Percentiles rank a stretch among this genome's conserved stretches.
Evolutionary conservation across 2,113 vertebrate species (phyloP).

Genomic region (Oncorhynchus gorbuscha): DNA sequence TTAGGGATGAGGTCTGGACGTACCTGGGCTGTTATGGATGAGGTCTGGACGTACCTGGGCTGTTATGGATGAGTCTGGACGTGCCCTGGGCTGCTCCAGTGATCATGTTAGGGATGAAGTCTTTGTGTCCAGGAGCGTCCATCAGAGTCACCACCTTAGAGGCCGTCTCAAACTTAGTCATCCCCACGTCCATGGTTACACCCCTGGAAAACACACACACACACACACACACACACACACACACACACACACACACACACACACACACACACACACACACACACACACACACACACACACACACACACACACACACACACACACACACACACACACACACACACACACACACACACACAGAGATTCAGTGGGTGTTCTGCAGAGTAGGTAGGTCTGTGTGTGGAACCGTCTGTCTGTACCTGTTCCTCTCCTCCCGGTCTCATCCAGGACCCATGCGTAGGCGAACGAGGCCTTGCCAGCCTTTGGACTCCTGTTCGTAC

Average conservation of each 20-base stretch:
- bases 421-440: conserved; percentile 98
- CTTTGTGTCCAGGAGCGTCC: conserved; percentile 98
- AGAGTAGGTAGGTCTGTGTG: neutral
- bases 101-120: conserved; percentile 99
- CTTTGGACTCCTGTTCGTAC: conserved; percentile 96
- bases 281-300: neutral
- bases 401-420: conserved; percentile 54
- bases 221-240: neutral
- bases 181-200: conserved; percentile 98
- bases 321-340: no score
- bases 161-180: conserved; percentile 96
- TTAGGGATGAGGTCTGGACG: conserved; percentile 21
- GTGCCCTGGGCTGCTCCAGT: conserved; percentile 95
- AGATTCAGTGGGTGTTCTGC: neutral
- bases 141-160: conserved; percentile 95
- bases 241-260: neutral
- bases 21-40: conserved; percentile 95
- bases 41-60: conserved; percentile 89
- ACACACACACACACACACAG: no score
- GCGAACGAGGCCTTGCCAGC: conserved; percentile 97
- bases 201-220: conserved; percentile 75
- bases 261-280: neutral
- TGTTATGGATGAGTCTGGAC: conserved; percentile 96
- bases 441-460: conserved; percentile 97
- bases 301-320: no score